Evolutionary conservation across 2,113 vertebrate species (phyloP).

Genomic region (Myotis davidii): DNA sequence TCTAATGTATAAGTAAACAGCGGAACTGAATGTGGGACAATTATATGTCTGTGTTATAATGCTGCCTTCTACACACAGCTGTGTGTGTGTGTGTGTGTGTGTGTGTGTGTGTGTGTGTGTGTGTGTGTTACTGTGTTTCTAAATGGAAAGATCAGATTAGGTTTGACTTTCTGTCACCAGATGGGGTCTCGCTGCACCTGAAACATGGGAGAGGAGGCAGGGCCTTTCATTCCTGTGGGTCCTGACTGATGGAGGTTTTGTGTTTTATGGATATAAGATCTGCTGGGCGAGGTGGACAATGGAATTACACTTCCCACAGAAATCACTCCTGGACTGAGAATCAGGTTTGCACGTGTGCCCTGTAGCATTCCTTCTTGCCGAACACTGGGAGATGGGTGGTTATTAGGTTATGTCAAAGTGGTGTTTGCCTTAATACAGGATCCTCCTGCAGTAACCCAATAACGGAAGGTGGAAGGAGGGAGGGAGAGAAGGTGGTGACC

Average conservation of each 20-base stretch:
- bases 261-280: conserved; percentile 77
- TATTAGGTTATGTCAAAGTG: conserved; percentile 76
- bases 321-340: conserved; percentile 82
- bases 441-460: conserved; percentile 68
- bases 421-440: conserved; percentile 65
- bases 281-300: conserved; percentile 67
- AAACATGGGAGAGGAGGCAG: conserved; percentile 77
- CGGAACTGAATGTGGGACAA: neutral
- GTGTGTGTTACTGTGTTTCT: conserved; percentile 58
- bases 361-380: conserved; percentile 73
- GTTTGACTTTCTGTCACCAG: conserved; percentile 82
- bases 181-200: conserved; percentile 74
- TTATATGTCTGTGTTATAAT: neutral
- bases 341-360: conserved; percentile 74
- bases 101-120: neutral
- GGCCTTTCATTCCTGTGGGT: conserved; percentile 83
- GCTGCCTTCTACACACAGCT: neutral
- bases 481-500: conserved; percentile 54
- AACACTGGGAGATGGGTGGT: conserved; percentile 57
- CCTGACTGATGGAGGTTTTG: conserved; percentile 74
- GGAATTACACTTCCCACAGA: conserved; percentile 78
- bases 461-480: neutral
- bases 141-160: conserved; percentile 82
- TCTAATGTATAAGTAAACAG: conserved; percentile 50
- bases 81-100: neutral